Conservation (phyloP, 2,797 vertebrate species). For the Linurgus olivaceus region DNA sequence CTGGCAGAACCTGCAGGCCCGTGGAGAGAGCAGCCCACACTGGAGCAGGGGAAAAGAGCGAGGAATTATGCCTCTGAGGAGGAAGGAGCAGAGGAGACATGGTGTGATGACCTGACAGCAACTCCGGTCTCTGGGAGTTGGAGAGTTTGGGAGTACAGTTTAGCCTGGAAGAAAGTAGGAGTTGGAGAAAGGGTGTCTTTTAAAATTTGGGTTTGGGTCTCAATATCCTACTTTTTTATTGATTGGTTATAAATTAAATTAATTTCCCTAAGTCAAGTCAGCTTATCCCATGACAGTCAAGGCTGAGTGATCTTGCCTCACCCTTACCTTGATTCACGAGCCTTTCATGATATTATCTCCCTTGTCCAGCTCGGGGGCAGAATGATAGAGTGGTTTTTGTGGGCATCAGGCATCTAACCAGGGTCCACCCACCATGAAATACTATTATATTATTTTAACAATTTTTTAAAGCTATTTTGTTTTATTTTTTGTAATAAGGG, state of each 20-base stretch:
- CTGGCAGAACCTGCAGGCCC: neutral
- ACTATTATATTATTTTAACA: neutral
- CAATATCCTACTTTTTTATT: neutral
- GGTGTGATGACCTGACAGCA: neutral
- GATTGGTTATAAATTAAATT: neutral
- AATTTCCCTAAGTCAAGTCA: neutral
- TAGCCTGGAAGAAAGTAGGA: neutral
- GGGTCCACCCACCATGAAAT: neutral
- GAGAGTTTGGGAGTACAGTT: neutral
- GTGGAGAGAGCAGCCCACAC: no score
- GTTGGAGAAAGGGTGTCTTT: neutral
- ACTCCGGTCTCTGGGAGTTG: no score
- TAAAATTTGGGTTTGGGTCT: neutral
- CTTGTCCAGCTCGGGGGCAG: neutral
- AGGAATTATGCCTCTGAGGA: neutral
- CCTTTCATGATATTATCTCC: neutral
- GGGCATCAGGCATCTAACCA: neutral
- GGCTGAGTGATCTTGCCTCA: neutral
- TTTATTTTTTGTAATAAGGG: neutral
- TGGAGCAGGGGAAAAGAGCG: neutral
- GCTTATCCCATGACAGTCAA: neutral
- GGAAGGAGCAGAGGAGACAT: neutral
- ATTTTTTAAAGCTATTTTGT: neutral
- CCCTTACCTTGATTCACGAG: neutral
- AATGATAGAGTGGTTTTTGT: neutral